Base-by-base conservation (phyloP, 2,113 vertebrate species). In the Anhinga rufa region DNA sequence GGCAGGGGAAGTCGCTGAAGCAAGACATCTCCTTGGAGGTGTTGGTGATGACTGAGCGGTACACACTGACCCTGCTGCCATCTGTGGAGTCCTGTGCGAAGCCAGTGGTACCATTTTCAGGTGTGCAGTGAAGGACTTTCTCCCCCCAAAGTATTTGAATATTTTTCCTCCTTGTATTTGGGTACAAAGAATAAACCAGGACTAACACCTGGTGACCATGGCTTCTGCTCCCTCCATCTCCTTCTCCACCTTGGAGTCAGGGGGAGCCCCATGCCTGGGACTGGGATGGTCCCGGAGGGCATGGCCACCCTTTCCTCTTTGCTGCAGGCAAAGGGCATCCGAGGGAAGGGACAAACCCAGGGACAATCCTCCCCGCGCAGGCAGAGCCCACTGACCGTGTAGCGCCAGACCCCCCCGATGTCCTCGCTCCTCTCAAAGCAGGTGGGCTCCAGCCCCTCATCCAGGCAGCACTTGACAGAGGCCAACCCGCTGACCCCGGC, bases 11-110 rank as follows among this genome's bases (percentile, higher is more conserved):
- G 87, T 99, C 98, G 0, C 99, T 99, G 95, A 98, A 99, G 96
- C 98, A 99, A 96, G 98, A 99, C 98, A 99, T 99, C 96, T 99
- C 99, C 96, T 99, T 99, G 68, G 98, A 99, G 71, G 98, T 98
- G 92, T 99, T 99, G 80, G 96, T 98, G 70, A 99, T 97, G 86
- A 99, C 69, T 1, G 99, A 99, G 66, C 76, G 98, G 89, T 99
- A 99, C 80, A 99, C 98, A 5, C 96, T 98, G 88, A 98, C 57
- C 62, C 97, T 98, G 13, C 96, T 90, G 2, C 88, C 52, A 22
- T 98, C 97, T 3, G 52, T 74, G 22, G 87, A 95, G 76, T 99
- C 99, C 99, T 99, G 97, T 52, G 75, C 77, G 60, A 92, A 91
- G 57, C 55, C 74, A 86, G 34, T 0, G 10, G 38, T 22, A 60